Conservation (phyloP, 2,797 vertebrate species). For the Anas bernieri region DNA sequence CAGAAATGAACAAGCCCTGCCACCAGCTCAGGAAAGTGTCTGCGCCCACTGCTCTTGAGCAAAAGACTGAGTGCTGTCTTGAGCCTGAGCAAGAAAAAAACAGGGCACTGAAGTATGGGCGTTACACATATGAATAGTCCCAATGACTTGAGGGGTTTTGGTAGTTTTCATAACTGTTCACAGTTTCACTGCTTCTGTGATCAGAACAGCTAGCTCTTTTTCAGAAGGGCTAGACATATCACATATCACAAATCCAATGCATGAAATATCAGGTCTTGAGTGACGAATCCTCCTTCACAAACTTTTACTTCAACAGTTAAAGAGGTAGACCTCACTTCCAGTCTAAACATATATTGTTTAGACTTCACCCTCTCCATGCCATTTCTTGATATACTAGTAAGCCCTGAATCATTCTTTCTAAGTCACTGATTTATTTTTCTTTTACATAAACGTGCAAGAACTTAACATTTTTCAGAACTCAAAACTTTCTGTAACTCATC, state of each 20-base stretch:
- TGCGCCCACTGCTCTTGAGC: neutral
- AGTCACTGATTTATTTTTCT: neutral
- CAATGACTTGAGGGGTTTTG: neutral
- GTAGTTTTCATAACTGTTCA: neutral
- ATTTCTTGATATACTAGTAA: neutral
- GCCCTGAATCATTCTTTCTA: neutral
- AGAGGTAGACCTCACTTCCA: neutral
- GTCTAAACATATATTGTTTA: neutral
- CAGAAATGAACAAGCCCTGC: neutral
- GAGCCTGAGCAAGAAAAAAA: neutral
- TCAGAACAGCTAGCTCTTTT: neutral
- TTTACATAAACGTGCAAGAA: neutral
- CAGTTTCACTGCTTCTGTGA: rapidly evolving
- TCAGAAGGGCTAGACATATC: neutral
- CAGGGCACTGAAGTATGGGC: neutral
- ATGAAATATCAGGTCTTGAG: neutral
- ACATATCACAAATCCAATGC: neutral
- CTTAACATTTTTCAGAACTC: neutral
- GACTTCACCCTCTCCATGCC: neutral
- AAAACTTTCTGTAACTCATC: neutral
- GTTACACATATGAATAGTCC: neutral
- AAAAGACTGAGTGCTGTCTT: neutral
- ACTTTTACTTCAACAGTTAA: neutral
- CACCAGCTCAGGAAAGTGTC: neutral
- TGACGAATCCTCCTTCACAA: neutral